Evolutionary conservation across 2,113 vertebrate genomes (phyloP).

Genomic region (Sus scrofa): DNA sequence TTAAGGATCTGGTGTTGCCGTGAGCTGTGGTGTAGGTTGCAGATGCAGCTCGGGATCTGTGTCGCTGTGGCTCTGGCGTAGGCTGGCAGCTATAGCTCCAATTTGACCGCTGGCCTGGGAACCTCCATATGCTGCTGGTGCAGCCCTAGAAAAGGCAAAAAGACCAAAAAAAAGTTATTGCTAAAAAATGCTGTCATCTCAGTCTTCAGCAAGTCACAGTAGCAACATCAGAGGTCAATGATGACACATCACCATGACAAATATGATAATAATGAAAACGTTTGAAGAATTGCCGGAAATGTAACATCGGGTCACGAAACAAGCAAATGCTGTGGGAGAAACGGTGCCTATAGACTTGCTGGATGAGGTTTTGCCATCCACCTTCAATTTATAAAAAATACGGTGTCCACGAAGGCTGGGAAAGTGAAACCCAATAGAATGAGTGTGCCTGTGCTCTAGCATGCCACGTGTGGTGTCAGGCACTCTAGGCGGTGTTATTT

Average conservation of each 20-base stretch:
- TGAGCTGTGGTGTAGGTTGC: too few relatives aligned
- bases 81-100: too few relatives aligned
- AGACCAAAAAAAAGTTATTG: neutral
- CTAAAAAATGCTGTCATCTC: neutral
- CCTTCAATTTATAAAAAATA: neutral
- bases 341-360: neutral
- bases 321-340: neutral
- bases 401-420: too few relatives aligned
- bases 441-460: neutral
- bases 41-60: too few relatives aligned
- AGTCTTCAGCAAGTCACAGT: neutral
- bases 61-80: too few relatives aligned
- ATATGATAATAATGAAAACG: neutral
- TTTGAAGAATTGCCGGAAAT: neutral
- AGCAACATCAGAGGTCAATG: neutral
- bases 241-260: neutral
- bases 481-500: neutral
- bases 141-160: too few relatives aligned
- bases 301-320: too few relatives aligned
- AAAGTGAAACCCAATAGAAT: too few relatives aligned
- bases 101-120: too few relatives aligned
- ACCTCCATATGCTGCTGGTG: too few relatives aligned
- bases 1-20: too few relatives aligned
- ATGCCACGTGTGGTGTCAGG: neutral
- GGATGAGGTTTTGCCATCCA: neutral